Evolutionary conservation across 2,113 vertebrate genomes (phyloP).

Genomic region (Megalops atlanticus): DNA sequence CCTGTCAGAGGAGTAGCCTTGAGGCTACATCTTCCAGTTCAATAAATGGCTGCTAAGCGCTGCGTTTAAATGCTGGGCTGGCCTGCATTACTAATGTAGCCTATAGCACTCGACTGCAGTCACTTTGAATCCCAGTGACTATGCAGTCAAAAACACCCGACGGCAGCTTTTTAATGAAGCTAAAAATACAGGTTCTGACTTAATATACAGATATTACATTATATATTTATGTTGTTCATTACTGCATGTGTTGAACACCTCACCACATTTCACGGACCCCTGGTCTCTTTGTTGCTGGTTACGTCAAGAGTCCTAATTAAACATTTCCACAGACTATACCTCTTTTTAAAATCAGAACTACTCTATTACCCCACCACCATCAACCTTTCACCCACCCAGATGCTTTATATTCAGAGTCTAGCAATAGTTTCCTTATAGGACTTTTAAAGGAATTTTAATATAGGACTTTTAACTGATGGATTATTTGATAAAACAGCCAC

Average conservation of each 20-base stretch:
- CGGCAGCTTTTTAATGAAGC: background rate
- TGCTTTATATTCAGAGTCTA: too few relatives aligned
- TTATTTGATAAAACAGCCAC: background rate
- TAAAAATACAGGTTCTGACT: conserved; percentile 25
- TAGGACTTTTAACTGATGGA: background rate
- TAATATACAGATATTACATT: conserved; percentile 13
- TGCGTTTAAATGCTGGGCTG: conserved; percentile 10
- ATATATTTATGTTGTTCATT: too few relatives aligned
- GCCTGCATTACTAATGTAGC: conserved; percentile 23
- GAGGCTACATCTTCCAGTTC: conserved; percentile 28
- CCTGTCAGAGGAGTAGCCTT: conserved; percentile 25
- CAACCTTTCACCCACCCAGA: too few relatives aligned
- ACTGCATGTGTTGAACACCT: too few relatives aligned
- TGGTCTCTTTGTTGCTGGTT: too few relatives aligned
- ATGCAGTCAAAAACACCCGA: background rate
- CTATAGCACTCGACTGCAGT: conserved; percentile 16
- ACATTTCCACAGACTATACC: too few relatives aligned
- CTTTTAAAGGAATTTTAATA: too few relatives aligned
- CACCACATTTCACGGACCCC: too few relatives aligned
- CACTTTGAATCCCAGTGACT: conserved; percentile 24
- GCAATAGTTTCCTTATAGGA: too few relatives aligned
- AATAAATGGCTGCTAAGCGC: conserved; percentile 28
- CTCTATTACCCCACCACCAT: too few relatives aligned
- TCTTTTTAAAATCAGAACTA: too few relatives aligned
- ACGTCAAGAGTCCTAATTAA: too few relatives aligned